Conservation (phyloP, 1,140 invertebrate genomes). For the Tetragnatha versicolor region DNA sequence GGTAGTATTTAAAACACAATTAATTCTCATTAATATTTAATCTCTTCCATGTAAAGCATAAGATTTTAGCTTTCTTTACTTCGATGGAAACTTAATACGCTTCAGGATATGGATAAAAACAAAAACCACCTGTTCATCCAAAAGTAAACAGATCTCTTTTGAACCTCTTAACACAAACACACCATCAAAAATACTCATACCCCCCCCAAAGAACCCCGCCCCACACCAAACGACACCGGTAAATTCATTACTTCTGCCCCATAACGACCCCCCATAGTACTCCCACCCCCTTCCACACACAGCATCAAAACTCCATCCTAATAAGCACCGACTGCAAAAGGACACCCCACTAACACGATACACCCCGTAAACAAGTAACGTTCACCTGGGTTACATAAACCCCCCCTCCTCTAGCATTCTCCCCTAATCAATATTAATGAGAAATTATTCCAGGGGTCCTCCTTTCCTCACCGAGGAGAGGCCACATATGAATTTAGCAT, state of each 20-base stretch:
- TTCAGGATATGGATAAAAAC: no score
- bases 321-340: neutral
- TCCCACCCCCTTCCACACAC: neutral
- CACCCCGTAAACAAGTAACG: slow-evolving; percentile 17
- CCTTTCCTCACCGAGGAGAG: neutral
- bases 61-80: no score
- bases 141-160: no score
- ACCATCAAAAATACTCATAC: no score
- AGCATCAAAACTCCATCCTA: neutral
- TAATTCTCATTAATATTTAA: no score
- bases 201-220: no score
- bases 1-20: no score
- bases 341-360: slow-evolving; percentile 16
- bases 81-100: no score
- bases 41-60: no score
- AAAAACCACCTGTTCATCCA: no score
- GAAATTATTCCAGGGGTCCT: slow-evolving; percentile 18
- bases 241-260: neutral
- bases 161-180: no score
- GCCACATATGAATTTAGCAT: slow-evolving; percentile 1
- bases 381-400: slow-evolving; percentile 20
- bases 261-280: neutral
- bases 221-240: neutral
- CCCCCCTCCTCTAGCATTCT: neutral
- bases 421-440: slow-evolving; percentile 42